These are phyloP conservation scores for Bradynema listronoti DNA, from an alignment of 1,140 invertebrate species.

Conservation along the genomic window DNA sequence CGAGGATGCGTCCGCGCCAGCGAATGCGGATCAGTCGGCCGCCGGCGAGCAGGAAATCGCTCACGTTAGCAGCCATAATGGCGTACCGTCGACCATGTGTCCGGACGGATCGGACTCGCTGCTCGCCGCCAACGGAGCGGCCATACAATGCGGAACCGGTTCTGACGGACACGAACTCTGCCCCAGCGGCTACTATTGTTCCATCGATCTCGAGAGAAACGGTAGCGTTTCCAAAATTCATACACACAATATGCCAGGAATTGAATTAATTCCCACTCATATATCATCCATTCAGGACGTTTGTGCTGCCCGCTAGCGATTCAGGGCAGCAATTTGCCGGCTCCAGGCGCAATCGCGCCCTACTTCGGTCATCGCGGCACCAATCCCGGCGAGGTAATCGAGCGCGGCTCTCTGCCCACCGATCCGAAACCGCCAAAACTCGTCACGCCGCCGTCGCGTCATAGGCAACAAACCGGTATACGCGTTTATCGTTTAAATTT, in stretches of 20 bases:
- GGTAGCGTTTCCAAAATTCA: background rate
- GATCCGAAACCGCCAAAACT: slow-evolving; percentile 34
- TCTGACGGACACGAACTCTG: slow-evolving; percentile 51
- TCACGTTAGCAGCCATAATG: slow-evolving; percentile 1
- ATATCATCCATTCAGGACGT: slow-evolving; percentile 29
- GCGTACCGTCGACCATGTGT: slow-evolving; percentile 38
- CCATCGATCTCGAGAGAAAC: slow-evolving; percentile 46
- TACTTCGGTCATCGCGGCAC: slow-evolving; percentile 44
- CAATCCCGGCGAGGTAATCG: slow-evolving; percentile 51
- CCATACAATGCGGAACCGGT: slow-evolving; percentile 45
- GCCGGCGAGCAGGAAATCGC: background rate
- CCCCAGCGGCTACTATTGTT: slow-evolving; percentile 52
- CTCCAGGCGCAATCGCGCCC: slow-evolving; percentile 40
- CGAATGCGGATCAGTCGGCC: slow-evolving; percentile 1
- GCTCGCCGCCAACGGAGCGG: slow-evolving; percentile 29
- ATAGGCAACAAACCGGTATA: too few species aligned
- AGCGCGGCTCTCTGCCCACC: slow-evolving; percentile 44
- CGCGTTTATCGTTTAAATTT: too few species aligned
- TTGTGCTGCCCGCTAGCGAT: slow-evolving; percentile 47
- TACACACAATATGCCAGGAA: background rate
- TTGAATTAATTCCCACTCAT: slow-evolving; percentile 3
- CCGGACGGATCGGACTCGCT: slow-evolving; percentile 55
- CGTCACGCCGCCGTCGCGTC: slow-evolving; percentile 22
- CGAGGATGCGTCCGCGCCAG: background rate
- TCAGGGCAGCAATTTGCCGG: slow-evolving; percentile 34